Conservation (phyloP, 2,888 invertebrate genomes). For the Teleiodes luculella region DNA sequence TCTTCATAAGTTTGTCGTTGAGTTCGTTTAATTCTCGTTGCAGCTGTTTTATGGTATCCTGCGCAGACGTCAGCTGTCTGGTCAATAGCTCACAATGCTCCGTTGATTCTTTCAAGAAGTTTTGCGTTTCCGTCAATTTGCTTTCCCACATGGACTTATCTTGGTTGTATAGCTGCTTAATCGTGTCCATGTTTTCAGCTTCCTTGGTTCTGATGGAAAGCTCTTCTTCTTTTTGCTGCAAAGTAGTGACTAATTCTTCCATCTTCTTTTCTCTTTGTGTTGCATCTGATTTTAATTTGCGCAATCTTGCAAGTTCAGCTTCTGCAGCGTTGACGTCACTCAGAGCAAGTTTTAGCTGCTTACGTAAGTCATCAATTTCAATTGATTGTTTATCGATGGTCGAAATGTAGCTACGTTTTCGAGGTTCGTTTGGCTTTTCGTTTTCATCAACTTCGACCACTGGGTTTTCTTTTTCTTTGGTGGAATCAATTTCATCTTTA, state of each 20-base stretch:
- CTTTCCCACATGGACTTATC: constrained; percentile 84
- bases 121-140: constrained; percentile 83
- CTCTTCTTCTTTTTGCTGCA: constrained; percentile 88
- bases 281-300: constrained; percentile 84
- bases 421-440: constrained; percentile 68
- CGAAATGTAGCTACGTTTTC: constrained; percentile 74
- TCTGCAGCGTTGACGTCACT: constrained; percentile 82
- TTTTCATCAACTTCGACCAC: constrained; percentile 62
- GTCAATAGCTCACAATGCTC: constrained; percentile 82
- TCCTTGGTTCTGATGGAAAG: constrained; percentile 84
- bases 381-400: constrained; percentile 82
- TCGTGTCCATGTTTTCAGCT: constrained; percentile 81
- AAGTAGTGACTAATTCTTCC: constrained; percentile 85
- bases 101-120: constrained; percentile 82
- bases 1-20: constrained; percentile 82
- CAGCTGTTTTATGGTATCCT: constrained; percentile 81
- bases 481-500: constrained; percentile 73
- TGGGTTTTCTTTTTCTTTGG: constrained; percentile 67
- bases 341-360: constrained; percentile 81
- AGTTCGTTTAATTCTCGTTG: constrained; percentile 83
- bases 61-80: constrained; percentile 82
- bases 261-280: constrained; percentile 85
- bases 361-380: constrained; percentile 84
- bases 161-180: constrained; percentile 79
- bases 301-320: constrained; percentile 84